Base-by-base conservation (phyloP, 1,140 invertebrate species). In the Drosophila bifasciata region DNA sequence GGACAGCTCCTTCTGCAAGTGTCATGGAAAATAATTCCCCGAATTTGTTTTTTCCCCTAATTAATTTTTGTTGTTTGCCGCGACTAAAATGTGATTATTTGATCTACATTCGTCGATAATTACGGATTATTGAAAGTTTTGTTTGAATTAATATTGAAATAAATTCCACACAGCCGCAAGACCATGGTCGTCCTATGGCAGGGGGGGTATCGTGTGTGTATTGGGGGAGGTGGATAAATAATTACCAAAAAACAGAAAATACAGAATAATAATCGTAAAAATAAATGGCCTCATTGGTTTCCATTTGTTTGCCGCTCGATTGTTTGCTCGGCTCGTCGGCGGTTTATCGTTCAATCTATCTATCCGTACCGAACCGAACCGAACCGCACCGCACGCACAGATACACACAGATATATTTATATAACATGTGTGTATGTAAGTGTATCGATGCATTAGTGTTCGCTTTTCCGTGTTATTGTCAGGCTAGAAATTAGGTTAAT, bases 141-240 rank as follows among this genome's bases (percentile, higher is more conserved):
- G 84, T 86, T 78, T 75, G 81, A 77, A 88, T 85, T 85, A 75
- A 85, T 85, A 85, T 88, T 70, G 83, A 88, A 86, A 88, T 86
- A 85, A 85, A 88, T 86, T 70, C 64, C 60, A 41, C 53, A 51
- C 59, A 51, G n/a, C 5, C 44, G 17, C 44, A 2, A 25, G 19
- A 36, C 11, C 11, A 36, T 11, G 11, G 32, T 36, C 32, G 9
- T 11, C 3, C 4, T 0, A 11, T 9, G 32, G 9, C 9, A n/a
- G 51, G 9, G 40, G 6, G 1, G 9, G 13, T 2, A 16, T 11
- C 1, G 45, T 16, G 9, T n/a, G n/a, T n/a, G n/a, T n/a, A n/a
- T n/a, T n/a, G n/a, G 23, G 43, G 19, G 19, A 21, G 28, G 51
- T n/a, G 49, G 43, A 88, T 86, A 85, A 85, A 80, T 86, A 84